phyloP scores from a whole-genome alignment of 2,113 vertebrate species.

The Castor canadensis region DNA sequence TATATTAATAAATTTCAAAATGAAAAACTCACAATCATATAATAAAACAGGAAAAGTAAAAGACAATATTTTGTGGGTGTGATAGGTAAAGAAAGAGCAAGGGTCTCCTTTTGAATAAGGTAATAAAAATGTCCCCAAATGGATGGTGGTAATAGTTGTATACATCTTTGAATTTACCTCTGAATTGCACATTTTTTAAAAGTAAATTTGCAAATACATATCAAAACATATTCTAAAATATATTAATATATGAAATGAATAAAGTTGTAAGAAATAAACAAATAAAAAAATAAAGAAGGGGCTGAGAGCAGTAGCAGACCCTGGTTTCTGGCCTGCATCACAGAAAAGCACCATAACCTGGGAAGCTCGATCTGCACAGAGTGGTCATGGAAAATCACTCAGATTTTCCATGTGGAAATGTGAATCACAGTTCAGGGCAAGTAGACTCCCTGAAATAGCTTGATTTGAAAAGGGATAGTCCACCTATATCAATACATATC shows the following conservation, averaged over 20 bases:
- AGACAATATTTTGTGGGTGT: background rate
- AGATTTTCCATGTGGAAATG: background rate
- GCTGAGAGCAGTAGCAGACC: background rate
- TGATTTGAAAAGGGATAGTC: background rate
- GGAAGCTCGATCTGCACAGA: background rate
- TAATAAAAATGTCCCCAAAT: background rate
- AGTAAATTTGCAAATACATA: background rate
- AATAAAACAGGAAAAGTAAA: background rate
- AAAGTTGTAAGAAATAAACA: background rate
- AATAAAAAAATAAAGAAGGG: no score
- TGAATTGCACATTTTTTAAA: background rate
- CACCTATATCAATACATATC: background rate
- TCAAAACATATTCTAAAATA: no score
- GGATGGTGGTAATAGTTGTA: rapidly evolving
- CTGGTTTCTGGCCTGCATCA: background rate
- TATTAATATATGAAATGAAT: background rate
- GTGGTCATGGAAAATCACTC: background rate
- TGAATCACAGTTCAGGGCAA: background rate
- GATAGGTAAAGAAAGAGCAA: background rate
- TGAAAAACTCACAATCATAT: background rate
- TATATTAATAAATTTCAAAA: background rate
- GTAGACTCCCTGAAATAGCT: background rate
- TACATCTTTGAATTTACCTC: background rate
- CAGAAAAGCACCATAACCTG: background rate
- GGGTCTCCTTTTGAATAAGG: background rate